Evolutionary conservation across 2,797 vertebrate species (phyloP).

Genomic region (Geotrypetes seraphini): DNA sequence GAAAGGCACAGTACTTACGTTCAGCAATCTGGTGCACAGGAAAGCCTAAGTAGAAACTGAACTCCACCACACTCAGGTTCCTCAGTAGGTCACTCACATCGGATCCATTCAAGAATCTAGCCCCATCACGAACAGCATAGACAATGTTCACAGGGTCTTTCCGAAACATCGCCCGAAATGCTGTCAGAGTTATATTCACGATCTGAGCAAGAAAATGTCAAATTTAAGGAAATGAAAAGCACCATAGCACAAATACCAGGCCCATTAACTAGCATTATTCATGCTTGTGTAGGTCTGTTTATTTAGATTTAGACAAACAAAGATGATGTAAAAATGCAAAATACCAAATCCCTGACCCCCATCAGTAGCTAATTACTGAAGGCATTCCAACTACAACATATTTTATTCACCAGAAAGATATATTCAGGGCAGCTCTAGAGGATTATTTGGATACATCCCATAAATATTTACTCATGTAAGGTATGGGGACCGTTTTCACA

Average conservation of each 20-base stretch:
- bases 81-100: constrained; percentile 80
- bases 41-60: constrained; percentile 92
- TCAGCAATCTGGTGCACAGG: constrained; percentile 85
- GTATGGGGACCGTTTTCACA: too few species aligned
- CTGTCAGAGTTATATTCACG: constrained; percentile 69
- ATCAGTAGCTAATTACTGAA: too few species aligned
- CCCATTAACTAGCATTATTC: too few species aligned
- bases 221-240: constrained; percentile 1
- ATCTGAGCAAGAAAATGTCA: constrained; percentile 58
- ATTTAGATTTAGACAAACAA: too few species aligned
- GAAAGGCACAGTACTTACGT: constrained; percentile 73
- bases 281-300: too few species aligned
- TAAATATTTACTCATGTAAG: too few species aligned
- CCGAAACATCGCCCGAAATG: constrained; percentile 31
- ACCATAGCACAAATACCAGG: not conserved
- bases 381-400: too few species aligned
- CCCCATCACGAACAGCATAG: constrained; percentile 63
- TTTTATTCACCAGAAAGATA: too few species aligned
- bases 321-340: too few species aligned
- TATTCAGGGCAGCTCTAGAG: too few species aligned
- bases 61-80: constrained; percentile 83
- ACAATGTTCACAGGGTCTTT: constrained; percentile 76
- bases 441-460: too few species aligned
- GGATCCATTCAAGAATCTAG: constrained; percentile 68
- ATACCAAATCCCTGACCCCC: too few species aligned